A percentile compares a stretch with the other conserved stretches of the same genome.
Evolutionary conservation across 1,140 invertebrate genomes (phyloP).

Genomic region (Stegodyphus mimosarum): DNA sequence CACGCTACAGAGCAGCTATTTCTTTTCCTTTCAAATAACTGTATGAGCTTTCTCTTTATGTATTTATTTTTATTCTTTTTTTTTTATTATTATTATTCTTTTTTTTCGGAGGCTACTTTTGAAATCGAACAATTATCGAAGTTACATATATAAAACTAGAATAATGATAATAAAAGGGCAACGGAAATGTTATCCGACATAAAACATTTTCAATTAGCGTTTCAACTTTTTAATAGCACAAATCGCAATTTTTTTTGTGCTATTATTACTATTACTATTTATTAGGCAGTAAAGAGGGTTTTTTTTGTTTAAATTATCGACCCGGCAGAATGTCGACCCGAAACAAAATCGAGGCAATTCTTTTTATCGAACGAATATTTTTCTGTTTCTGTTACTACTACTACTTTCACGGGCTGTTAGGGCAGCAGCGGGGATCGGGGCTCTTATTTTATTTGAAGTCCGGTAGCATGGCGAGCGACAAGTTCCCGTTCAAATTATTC

Average conservation of each 20-base stretch:
- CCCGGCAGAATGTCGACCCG: neutral
- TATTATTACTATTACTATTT: constrained; percentile 16
- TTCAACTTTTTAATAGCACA: constrained; percentile 49
- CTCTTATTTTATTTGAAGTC: no score
- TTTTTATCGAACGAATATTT: neutral
- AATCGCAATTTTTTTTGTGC: constrained; percentile 7
- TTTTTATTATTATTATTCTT: neutral
- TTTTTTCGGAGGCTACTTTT: constrained; percentile 36
- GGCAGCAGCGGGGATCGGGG: neutral
- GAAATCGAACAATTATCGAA: constrained; percentile 57
- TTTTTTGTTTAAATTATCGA: constrained; percentile 30
- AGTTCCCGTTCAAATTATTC: no score
- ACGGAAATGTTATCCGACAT: constrained; percentile 45
- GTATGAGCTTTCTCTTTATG: neutral
- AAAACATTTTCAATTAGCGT: constrained; percentile 46
- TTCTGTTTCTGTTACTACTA: neutral
- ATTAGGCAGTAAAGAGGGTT: neutral
- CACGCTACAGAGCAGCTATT: no score
- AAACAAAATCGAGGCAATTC: neutral
- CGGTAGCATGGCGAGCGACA: no score
- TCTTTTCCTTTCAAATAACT: constrained; percentile 37
- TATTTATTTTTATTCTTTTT: constrained; percentile 37
- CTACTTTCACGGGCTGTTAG: neutral
- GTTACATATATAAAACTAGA: constrained; percentile 1
- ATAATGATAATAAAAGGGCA: constrained; percentile 35